Conservation (phyloP, 2,888 invertebrate genomes). For the Blera fallax region DNA sequence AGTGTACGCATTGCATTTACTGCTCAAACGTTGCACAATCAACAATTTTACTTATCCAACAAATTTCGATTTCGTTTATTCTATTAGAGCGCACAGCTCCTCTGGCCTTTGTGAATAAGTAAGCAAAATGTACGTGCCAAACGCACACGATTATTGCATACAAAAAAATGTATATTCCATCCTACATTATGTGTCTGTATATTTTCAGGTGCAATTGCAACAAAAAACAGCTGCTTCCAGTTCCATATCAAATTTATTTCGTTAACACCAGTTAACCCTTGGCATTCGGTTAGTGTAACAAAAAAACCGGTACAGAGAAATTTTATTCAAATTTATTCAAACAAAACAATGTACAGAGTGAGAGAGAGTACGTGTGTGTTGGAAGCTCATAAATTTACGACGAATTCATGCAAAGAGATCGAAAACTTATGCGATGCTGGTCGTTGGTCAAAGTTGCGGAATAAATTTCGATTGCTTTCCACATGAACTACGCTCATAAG, state of each 20-base stretch:
- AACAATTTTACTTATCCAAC: neutral
- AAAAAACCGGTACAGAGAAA: neutral
- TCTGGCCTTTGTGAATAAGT: neutral
- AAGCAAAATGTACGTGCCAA: neutral
- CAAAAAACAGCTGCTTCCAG: neutral
- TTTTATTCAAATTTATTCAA: neutral
- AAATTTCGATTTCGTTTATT: neutral
- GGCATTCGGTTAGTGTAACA: neutral
- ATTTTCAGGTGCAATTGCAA: neutral
- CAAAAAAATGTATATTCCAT: neutral
- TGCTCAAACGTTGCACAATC: neutral
- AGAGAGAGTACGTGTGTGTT: neutral
- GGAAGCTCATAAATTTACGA: neutral
- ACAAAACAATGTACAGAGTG: neutral
- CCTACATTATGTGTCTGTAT: neutral
- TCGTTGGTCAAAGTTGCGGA: neutral
- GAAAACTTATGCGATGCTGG: conserved; percentile 4
- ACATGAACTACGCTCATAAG: neutral
- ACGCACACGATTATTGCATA: neutral
- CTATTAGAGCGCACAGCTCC: neutral
- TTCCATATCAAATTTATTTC: neutral
- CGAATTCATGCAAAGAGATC: neutral
- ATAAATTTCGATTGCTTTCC: neutral
- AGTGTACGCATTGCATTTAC: neutral
- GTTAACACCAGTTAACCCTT: neutral